Conservation (phyloP, 64 coral and sea anemone species). For the Orbicella faveolata region DNA sequence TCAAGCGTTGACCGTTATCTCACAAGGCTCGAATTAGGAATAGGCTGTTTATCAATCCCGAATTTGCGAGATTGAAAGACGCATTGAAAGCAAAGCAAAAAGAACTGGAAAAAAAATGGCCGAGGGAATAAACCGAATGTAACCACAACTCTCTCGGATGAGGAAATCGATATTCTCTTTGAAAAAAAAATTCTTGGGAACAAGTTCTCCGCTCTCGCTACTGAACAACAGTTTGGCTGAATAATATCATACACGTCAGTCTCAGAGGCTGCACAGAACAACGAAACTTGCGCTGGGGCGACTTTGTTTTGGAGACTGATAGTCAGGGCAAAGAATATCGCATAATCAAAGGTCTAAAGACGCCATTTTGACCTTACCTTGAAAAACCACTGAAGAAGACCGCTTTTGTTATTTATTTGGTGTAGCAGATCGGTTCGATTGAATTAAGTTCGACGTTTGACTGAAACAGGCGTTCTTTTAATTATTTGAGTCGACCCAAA, state of each 20-base stretch:
- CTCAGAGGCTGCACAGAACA: conserved; percentile 36
- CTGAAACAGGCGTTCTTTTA: too few species aligned
- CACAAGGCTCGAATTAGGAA: conserved; percentile 17
- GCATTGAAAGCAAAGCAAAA: conserved; percentile 21
- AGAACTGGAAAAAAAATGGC: conserved; percentile 27
- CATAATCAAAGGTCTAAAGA: too few species aligned
- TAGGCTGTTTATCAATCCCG: conserved; percentile 4
- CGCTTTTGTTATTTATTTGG: too few species aligned
- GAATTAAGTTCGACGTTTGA: too few species aligned
- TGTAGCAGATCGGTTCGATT: too few species aligned
- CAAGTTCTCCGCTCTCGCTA: conserved; percentile 21
- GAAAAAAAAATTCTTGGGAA: conserved; percentile 18
- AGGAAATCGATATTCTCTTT: conserved; percentile 46
- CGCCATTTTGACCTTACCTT: too few species aligned
- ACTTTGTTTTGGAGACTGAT: conserved; percentile 43
- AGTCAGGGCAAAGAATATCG: conserved; percentile 37
- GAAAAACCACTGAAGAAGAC: conserved; percentile 35
- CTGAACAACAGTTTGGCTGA: conserved; percentile 1
- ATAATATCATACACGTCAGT: conserved; percentile 52
- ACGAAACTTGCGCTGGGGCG: conserved; percentile 14
- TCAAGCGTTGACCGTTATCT: conserved; percentile 43
- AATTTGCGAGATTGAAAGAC: conserved; percentile 4
- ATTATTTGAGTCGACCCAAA: too few species aligned
- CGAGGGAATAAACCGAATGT: conserved; percentile 40
- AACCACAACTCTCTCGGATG: conserved; percentile 16